phyloP scores from a whole-genome alignment of 2,888 invertebrate species.

The Drosophila nr. perissopoda region DNA sequence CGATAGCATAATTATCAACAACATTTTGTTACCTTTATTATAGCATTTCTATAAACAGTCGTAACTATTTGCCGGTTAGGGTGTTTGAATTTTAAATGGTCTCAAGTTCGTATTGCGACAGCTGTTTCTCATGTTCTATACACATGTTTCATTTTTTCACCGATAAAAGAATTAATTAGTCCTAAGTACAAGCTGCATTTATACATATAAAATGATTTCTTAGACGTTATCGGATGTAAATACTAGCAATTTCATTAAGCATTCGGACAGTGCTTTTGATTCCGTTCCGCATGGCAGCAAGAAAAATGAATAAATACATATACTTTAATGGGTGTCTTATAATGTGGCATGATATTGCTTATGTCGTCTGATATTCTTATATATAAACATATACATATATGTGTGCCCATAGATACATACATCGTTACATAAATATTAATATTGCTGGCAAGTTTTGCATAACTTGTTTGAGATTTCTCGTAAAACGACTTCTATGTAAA shows the following conservation, averaged over 20 bases:
- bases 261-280: conserved; percentile 19
- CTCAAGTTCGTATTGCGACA: neutral
- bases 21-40: conserved; percentile 6
- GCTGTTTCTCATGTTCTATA: neutral
- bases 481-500: conserved; percentile 17
- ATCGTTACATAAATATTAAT: neutral
- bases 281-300: conserved; percentile 49
- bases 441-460: conserved; percentile 31
- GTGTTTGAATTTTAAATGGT: neutral
- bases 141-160: neutral
- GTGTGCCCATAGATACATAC: neutral
- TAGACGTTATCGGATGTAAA: conserved; percentile 17
- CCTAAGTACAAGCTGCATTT: neutral
- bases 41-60: conserved; percentile 10
- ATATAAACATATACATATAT: neutral
- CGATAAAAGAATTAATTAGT: conserved; percentile 16
- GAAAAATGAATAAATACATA: conserved; percentile 1
- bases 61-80: conserved; percentile 5
- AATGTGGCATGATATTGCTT: conserved; percentile 34
- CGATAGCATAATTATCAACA: conserved; percentile 29
- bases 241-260: conserved; percentile 26
- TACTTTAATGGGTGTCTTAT: conserved; percentile 31
- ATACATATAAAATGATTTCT: conserved; percentile 13
- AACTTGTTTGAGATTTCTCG: conserved; percentile 50
- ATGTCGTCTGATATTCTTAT: conserved; percentile 8